phyloP scores from a whole-genome alignment of 2,888 invertebrate genomes.

The Plagodis dolabraria region DNA sequence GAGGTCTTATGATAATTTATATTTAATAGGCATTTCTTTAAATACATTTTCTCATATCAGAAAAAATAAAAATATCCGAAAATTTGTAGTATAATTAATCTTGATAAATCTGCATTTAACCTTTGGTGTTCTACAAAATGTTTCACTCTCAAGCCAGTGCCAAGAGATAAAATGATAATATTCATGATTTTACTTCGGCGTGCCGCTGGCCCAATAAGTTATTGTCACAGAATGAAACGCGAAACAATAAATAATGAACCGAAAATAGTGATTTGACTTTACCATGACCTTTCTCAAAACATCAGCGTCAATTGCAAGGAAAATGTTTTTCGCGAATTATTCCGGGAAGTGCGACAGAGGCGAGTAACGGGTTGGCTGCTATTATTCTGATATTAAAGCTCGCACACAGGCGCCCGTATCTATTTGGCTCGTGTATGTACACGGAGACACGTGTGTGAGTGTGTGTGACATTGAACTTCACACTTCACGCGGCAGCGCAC shows the following conservation, averaged over 20 bases:
- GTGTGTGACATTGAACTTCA: conserved; percentile 84
- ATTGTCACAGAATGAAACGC: conserved; percentile 38
- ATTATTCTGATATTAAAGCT: conserved; percentile 70
- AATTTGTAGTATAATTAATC: no score
- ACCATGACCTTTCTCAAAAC: conserved; percentile 74
- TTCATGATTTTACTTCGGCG: conserved; percentile 13
- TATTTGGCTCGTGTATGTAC: conserved; percentile 43
- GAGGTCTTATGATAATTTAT: no score
- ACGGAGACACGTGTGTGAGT: conserved; percentile 52
- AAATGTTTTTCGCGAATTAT: conserved; percentile 75
- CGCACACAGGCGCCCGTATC: conserved; percentile 49
- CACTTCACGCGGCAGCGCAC: conserved; percentile 77
- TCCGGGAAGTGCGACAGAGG: conserved; percentile 79
- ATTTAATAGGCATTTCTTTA: no score
- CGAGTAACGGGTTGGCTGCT: conserved; percentile 78
- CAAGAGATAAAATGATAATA: conserved; percentile 10
- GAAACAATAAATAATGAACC: conserved; percentile 36
- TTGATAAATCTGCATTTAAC: background rate
- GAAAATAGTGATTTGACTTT: conserved; percentile 65
- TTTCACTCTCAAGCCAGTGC: conserved; percentile 4
- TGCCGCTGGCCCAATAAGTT: background rate
- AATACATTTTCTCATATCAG: no score
- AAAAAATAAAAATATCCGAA: no score
- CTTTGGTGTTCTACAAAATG: background rate
- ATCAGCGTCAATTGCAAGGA: conserved; percentile 62